phyloP scores from a whole-genome alignment of 2,113 vertebrate species.

The Calypte anna region DNA sequence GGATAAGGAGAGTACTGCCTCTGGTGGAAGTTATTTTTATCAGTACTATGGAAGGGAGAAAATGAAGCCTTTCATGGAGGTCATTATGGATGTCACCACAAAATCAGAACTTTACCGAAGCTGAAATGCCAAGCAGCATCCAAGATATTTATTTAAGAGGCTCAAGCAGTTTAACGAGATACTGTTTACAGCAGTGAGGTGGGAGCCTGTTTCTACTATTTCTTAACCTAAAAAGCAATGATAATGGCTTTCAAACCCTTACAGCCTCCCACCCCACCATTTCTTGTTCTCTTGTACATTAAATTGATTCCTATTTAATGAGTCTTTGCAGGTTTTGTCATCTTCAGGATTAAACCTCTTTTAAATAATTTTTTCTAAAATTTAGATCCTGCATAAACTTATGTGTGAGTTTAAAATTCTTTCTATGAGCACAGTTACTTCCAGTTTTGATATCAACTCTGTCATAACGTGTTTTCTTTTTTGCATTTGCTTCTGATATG shows the following conservation, averaged over 20 bases:
- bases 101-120: not conserved
- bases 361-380: not conserved
- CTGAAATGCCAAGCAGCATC: not conserved
- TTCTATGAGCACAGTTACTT: not conserved
- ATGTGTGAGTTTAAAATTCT: not conserved
- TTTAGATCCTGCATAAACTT: not conserved
- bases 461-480: not conserved
- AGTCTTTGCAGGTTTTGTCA: not conserved
- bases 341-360: not conserved
- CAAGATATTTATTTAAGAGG: not conserved
- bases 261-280: rapidly evolving
- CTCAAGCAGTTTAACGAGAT: not conserved
- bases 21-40: not conserved
- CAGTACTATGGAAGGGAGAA: not conserved
- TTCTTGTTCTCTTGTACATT: not conserved
- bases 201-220: not conserved
- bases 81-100: not conserved
- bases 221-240: not conserved
- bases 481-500: not conserved
- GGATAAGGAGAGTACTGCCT: not conserved
- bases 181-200: not conserved
- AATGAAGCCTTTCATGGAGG: not conserved
- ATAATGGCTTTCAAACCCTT: not conserved
- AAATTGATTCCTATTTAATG: not conserved
- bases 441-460: not conserved